Base-by-base conservation (phyloP, 2,888 invertebrate genomes). In the Synanthedon vespiformis region DNA sequence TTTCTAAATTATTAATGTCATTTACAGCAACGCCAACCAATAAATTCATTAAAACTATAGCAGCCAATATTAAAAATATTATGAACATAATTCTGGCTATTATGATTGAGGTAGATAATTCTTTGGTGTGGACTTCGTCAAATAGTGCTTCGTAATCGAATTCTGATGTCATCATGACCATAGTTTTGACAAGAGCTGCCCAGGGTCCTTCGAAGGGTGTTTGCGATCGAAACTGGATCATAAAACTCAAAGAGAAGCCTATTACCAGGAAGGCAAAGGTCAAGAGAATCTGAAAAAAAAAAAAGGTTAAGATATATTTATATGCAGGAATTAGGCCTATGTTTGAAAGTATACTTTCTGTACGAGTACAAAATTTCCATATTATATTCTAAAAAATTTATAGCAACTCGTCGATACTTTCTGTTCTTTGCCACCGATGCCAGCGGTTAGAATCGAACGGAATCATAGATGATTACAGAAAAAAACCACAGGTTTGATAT, bases 131-230 rank as follows among this genome's bases (percentile, higher is more conserved):
- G n/a, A 74, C 73, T 54, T 83, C 74, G 52, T 86, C 84, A 52
- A 89, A 89, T 8, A 89, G 64, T 4, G 81, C 77, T 8, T 61
- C 72, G 60, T 90, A 89, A 57, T 90, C 89, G 51, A 89, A 89
- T 60, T 90, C 90, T 53, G 89, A 89, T 5, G 89, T 89, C 89
- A 89, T 89, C 90, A 90, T 90, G 8, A 89, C 89, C 48, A 89
- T 77, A 0, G 89, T 89, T 59, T 89, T 89, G 14, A 89, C 82
- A 1, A 90, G 63, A 0, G 89, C 83, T 14, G 85, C 77, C 79
- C 88, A 88, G 0, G 89, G 88, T 11, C 80, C 79, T 18, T 82
- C 80, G 57, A 90, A 90, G 0, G 89, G 88, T 16, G 78, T 70
- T 57, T 81, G 72, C 0, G 86, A 81, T 18, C 75, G 79, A 62